Base-by-base conservation (phyloP, 2,113 vertebrate species). In the Trematocara unimaculatum region DNA sequence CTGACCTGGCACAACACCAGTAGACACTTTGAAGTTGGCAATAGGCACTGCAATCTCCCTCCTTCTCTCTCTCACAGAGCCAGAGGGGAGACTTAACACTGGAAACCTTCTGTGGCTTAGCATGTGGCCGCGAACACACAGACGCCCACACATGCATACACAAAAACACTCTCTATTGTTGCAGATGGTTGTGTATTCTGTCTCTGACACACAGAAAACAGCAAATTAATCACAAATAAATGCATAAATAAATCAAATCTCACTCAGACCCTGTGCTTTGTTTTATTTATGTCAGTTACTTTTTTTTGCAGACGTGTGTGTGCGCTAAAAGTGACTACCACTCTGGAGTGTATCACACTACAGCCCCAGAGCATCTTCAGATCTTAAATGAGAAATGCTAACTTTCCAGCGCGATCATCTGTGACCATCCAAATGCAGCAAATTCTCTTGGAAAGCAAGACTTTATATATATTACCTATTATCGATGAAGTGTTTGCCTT, bases 11-110 rank as follows among this genome's bases (percentile, higher is more conserved):
- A 92, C 86, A 87, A 89, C 90, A 95, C 87, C 93, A 94, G 90
- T n/a, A 91, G 90, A 93, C 90, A 92, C 94, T 95, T 94, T 95
- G 95, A 95, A 93, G 93, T 95, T 94, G 93, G 94, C 91, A 92
- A 88, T 83, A 86, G 89, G 77, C 79, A 42, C 91, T 84, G 88
- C 93, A 93, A 94, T 95, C 92, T 90, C 81, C 82, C 70, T 88
- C 83, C 35, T 42, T 84, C 84, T 54, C 79, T 72, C 84, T 47
- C 83, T 56, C 49, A 56, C 35, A 49, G 77, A 90, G 89, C 93
- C 83, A 90, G 86, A 72, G 81, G 92, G 85, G 4, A 91, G 87
- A 93, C 85, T 92, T 92, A 93, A 94, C 91, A 94, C 84, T 81
- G 84, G 84, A 86, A 88, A 89, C 92, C 89, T 89, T 85, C 85